phyloP scores from a whole-genome alignment of 1,140 invertebrate genomes.

The Bradysia coprophila region DNA sequence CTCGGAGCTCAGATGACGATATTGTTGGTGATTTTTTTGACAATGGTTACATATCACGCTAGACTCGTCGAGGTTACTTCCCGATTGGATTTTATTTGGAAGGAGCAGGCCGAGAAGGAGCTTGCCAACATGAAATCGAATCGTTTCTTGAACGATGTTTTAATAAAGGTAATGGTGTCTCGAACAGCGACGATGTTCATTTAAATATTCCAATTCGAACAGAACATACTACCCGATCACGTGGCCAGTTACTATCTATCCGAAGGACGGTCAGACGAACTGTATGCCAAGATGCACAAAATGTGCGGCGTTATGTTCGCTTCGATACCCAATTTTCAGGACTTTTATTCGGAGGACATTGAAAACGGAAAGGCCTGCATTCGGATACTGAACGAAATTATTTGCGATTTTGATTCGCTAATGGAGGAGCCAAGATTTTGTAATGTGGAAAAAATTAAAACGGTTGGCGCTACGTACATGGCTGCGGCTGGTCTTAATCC shows the following conservation, averaged over 20 bases:
- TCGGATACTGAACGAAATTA: constrained; percentile 93
- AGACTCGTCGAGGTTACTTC: constrained; percentile 76
- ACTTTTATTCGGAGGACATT: constrained; percentile 95
- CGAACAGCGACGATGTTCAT: no score
- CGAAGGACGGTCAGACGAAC: constrained; percentile 53
- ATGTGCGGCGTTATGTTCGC: constrained; percentile 95
- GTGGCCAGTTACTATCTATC: constrained; percentile 85
- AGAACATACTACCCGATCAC: constrained; percentile 89
- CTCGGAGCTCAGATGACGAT: constrained; percentile 61
- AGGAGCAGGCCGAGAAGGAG: constrained; percentile 78
- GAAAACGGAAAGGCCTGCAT: constrained; percentile 96
- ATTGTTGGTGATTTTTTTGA: constrained; percentile 59
- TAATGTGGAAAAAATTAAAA: constrained; percentile 97
- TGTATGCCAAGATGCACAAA: constrained; percentile 85
- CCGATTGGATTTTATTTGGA: constrained; percentile 88
- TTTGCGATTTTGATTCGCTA: constrained; percentile 80
- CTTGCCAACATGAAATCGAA: constrained; percentile 63
- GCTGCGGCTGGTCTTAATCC: constrained; percentile 91
- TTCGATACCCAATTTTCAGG: constrained; percentile 94
- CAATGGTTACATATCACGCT: constrained; percentile 82
- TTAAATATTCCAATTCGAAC: no score
- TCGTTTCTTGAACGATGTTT: constrained; percentile 22
- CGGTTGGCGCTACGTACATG: constrained; percentile 95
- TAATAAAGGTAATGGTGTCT: constrained; percentile 25
- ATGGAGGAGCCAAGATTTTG: constrained; percentile 76